Evolutionary conservation across 2,797 vertebrate genomes (phyloP), one percentile per base, ranked within the genome.

Genomic region (Tangara arthus): DNA sequence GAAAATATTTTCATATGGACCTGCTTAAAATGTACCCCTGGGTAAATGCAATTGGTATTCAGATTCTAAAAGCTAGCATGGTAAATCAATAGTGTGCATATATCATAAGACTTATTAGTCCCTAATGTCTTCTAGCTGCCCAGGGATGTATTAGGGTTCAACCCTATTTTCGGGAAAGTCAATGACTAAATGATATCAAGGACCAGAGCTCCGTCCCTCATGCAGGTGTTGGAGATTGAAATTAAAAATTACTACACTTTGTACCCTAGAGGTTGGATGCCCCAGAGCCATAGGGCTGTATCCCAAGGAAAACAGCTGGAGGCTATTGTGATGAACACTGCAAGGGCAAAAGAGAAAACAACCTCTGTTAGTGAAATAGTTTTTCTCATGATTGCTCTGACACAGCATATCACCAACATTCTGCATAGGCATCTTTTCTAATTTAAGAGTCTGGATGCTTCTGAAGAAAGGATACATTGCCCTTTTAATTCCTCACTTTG

Each of bases 101-200:
- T 90, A 94, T 91, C 85, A 76, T 76, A 95, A 91, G 76, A 91
- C 50, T 79, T 96, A 95, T 76, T 90, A 88, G 65, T 23, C 91
- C 63, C 87, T 69, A 55, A 81, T 16, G 77, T 82, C 63, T 91
- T 50, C 44, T 86, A 39, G 21, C 42, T 72, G 65, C 87, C 63
- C 55, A 47, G 73, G 66, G 77, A 83, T 8, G 0, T 81, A 71
- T 77, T 91, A 56, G 14, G 20, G 49, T 65, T 96, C 79, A 91
- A 79, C 86, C 24, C 9, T 55, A n/a, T 79, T 87, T 91, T 86
- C 28, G 32, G 65, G 35, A 42, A 88, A 93, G 59, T 46, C 69
- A 86, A 2, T 77, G 72, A 86, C 68, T 90, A 78, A 94, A 71
- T 18, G 5, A 13, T 50, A 91, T 81, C 49, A 91, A 89, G 85